Base-by-base conservation (phyloP, 1,140 invertebrate genomes). In the Sitophilus oryzae region DNA sequence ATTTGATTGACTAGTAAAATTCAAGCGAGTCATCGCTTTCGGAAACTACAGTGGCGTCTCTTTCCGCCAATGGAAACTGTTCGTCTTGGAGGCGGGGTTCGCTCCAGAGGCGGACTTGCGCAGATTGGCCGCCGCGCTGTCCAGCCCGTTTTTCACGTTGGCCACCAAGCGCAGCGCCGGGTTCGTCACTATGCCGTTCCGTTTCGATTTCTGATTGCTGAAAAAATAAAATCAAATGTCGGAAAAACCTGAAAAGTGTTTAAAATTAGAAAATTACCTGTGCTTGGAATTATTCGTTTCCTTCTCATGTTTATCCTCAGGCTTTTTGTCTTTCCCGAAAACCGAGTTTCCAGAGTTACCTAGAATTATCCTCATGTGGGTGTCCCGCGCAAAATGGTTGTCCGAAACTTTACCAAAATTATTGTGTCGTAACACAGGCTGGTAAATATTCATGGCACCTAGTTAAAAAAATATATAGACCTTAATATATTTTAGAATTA, bases 151-250 rank as follows among this genome's bases (percentile, higher is more conserved):
- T 64, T 81, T 80, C 59, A 90, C 86, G 30, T 79, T 79, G 19
- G 77, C 77, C 25, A 82, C 78, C 46, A 89, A 76, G 63, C 86
- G 78, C 77, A 91, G 83, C 48, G 90, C 91, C 30, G 91, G 91
- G 71, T 95, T 95, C 2, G 90, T 92, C 6, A 93, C 89, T 56
- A 93, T 91, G 3, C 91, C 91, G 68, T 93, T 94, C 56, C 91
- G 80, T 71, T 85, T 85, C 66, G 79, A 79, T 71, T 86, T 86
- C 58, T 78, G 68, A 69, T 75, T 75, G 48, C 72, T 75, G 43
- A 46, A 60, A 60, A 54, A 37, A 14, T 20, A 14, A 6, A 9
- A 5, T 8, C 62, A 2, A 48, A 22, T 38, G 40, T 21, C 10
- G 8, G n/a, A 11, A 38, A 40, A 8, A 21, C 3, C 15, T 37